Base-by-base conservation (phyloP, 1,140 invertebrate genomes). In the Helicoverpa armigera region DNA sequence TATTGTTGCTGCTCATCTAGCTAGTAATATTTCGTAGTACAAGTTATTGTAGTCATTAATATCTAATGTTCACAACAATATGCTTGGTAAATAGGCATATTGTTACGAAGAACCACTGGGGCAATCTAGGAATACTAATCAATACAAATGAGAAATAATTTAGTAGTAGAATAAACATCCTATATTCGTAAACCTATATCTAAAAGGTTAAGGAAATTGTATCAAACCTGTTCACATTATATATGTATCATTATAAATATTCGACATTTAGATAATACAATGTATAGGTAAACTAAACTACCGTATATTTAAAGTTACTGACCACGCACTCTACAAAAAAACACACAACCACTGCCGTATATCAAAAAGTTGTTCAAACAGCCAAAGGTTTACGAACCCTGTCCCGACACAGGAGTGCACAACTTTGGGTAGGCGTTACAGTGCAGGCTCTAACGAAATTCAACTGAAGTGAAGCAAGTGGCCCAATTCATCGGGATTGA, bases 401-500 rank as follows among this genome's bases (percentile, higher is more conserved):
- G 31, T 65, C 60, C 48, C 50, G 50, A 72, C 48, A 72, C 18
- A 53, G 54, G 23, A 73, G 61, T 78, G 23, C 51, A 69, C 7
- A 77, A 77, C 48, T 77, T 77, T 65, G 53, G 56, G 50, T 69
- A 82, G 80, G 79, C 74, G 82, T 80, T 35, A 77, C 84, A 84
- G 82, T 72, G 76, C 54, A 82, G 61, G 79, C 67, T 76, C 70
- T 56, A 75, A 72, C 82, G 79, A 80, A 84, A 85, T 88, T 78
- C 84, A 79, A 85, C 54, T 79, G 63, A 84, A 83, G 84, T 83
- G 84, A 81, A 84, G 85, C 88, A 86, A 88, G 79, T 88, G 88
- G 79, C 81, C 80, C 84, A 88, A 89, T 90, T 91, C 91, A 91
- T 89, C 81, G 89, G 86, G 83, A 90, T 88, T 86, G 92, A 90